Evolutionary conservation across 2,113 vertebrate genomes (phyloP), one percentile per base, ranked within the genome.

Genomic region (Garra rufa): DNA sequence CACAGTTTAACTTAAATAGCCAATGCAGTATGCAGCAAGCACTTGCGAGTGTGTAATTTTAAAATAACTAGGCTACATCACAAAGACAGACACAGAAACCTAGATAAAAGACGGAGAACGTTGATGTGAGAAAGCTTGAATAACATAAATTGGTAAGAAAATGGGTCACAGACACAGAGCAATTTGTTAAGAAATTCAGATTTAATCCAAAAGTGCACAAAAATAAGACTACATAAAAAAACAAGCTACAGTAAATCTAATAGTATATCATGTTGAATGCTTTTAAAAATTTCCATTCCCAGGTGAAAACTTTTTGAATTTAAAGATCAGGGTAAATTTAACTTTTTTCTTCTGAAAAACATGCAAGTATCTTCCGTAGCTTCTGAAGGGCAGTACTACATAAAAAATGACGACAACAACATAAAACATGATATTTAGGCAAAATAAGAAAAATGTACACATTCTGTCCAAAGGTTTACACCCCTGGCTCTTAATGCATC

Each of bases 1-100:
- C 34, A 2, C 19, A 70, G 34, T n/a, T 70, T 41, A n/a, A 38
- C 34, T 70, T n/a, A 73, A 73, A 73, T 15, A 73, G 41, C 9
- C 34, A 41, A 46, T 46, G 13, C n/a, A 14, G n/a, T 73, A 7
- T 26, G n/a, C 70, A 26, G 70, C 3, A 76, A 52, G n/a, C 24
- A 28, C 55, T 61, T 78, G 76, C 26, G 34, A 24, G 76, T n/a
- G 14, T 65, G 57, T 13, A 30, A 48, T 63, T 30, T 17, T 21
- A 81, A 81, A 67, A 81, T 67, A 81, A 81, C 78, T 48, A 50
- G 61, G 55, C 59, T 30, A 57, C 6, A 65, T 65, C 24, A 48
- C 41, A 76, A 11, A 55, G 15, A 44, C 41, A 67, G 78, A 81
- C 43, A 46, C 61, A 81, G 61, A 67, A 81, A 67, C 78, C 61